Conservation (phyloP, 2,888 invertebrate genomes). For the Nymphalis c-album region DNA sequence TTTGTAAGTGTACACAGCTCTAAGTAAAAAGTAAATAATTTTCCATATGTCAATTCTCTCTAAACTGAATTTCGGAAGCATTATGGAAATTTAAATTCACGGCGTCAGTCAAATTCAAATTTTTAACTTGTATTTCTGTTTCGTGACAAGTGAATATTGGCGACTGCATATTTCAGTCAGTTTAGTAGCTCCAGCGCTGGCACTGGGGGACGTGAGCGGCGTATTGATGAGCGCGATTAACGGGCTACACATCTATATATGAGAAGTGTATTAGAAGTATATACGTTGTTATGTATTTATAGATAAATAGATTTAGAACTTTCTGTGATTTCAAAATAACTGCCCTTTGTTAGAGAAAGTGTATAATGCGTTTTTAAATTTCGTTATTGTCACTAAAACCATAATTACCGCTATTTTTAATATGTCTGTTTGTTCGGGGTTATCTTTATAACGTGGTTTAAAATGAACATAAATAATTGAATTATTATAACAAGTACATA, state of each 20-base stretch:
- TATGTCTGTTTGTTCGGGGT: no score
- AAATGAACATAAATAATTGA: no score
- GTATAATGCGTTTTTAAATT: no score
- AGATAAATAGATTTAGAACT: background rate
- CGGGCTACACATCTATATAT: conserved; percentile 4
- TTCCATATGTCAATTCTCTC: background rate
- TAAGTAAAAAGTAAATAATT: no score
- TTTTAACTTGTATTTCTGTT: conserved; percentile 33
- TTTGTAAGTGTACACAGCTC: no score
- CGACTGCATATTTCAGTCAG: conserved; percentile 53
- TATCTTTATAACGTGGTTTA: no score
- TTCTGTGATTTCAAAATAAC: no score
- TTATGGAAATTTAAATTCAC: conserved; percentile 6
- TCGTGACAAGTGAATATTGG: conserved; percentile 47
- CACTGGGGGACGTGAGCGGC: conserved; percentile 48
- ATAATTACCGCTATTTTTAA: no score
- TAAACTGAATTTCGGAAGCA: background rate
- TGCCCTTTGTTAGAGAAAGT: no score
- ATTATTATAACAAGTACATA: no score
- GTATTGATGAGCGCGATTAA: conserved; percentile 46
- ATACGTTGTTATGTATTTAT: no score
- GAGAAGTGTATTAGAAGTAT: background rate
- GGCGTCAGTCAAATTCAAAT: conserved; percentile 24
- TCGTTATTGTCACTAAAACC: no score
- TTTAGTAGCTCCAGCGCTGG: conserved; percentile 51